Conservation (phyloP, 2,888 invertebrate genomes). For the Pseudoips prasinana region DNA sequence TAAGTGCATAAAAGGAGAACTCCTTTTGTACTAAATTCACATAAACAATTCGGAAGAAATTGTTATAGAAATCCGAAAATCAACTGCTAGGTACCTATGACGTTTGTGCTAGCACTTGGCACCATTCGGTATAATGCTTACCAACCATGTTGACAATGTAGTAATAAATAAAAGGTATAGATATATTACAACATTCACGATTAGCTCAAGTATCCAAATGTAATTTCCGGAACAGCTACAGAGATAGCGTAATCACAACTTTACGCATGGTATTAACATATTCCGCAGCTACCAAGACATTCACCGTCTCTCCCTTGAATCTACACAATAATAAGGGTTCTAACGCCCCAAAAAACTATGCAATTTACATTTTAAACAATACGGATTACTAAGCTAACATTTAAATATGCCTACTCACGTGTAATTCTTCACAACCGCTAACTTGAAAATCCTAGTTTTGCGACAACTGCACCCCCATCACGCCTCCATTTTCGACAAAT, state of each 20-base stretch:
- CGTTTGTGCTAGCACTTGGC: constrained; percentile 22
- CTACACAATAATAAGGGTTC: constrained; percentile 48
- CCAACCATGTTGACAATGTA: constrained; percentile 45
- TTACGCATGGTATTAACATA: constrained; percentile 58
- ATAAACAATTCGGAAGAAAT: too few relatives aligned
- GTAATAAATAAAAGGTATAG: constrained; percentile 28
- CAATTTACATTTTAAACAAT: constrained; percentile 40
- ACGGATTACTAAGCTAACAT: constrained; percentile 53
- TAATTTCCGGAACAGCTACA: constrained; percentile 11
- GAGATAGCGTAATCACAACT: constrained; percentile 15
- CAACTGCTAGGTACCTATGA: constrained; percentile 12
- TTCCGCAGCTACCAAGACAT: constrained; percentile 53
- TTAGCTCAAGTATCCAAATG: constrained; percentile 20
- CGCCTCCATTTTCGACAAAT: constrained; percentile 80
- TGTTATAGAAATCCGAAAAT: background rate
- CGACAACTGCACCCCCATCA: constrained; percentile 71
- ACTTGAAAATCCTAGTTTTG: constrained; percentile 68
- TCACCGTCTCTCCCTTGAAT: constrained; percentile 78
- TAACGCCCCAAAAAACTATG: constrained; percentile 31
- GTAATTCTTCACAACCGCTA: constrained; percentile 60
- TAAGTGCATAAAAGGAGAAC: too few relatives aligned
- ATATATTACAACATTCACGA: constrained; percentile 15
- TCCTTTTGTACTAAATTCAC: too few relatives aligned
- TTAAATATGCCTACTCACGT: constrained; percentile 53
- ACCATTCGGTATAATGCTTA: constrained; percentile 48